phyloP scores from a whole-genome alignment of 2,888 invertebrate genomes.

The Microplitis deprimator region DNA sequence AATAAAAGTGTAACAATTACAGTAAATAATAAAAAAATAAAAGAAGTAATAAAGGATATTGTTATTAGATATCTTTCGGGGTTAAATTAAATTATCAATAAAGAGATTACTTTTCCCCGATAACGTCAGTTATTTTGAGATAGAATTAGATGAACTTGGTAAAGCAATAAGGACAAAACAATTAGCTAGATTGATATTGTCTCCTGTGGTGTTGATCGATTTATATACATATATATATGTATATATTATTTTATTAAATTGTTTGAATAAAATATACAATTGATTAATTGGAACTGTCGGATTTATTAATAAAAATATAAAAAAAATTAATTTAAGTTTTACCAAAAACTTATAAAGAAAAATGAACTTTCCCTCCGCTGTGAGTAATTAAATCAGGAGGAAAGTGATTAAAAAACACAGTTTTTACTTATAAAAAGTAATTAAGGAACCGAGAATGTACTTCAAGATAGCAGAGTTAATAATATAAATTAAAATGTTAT shows the following conservation, averaged over 20 bases:
- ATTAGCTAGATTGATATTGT: background rate
- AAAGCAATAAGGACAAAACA: background rate
- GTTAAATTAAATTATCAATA: background rate
- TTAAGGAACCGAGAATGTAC: background rate
- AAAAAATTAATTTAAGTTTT: background rate
- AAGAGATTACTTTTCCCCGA: background rate
- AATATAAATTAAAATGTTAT: background rate
- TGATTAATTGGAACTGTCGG: background rate
- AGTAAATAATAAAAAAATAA: too few species aligned
- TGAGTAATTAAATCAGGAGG: too few species aligned
- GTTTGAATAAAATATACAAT: too few species aligned
- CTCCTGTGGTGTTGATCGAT: background rate
- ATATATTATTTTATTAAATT: too few species aligned
- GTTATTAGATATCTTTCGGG: too few species aligned
- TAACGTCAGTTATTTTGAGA: background rate
- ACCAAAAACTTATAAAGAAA: too few species aligned
- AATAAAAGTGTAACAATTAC: too few species aligned
- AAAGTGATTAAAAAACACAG: slow-evolving; percentile 3
- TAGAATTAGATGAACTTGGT: background rate
- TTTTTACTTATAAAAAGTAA: slow-evolving; percentile 4
- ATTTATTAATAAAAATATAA: background rate
- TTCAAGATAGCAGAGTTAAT: background rate
- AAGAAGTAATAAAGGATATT: too few species aligned
- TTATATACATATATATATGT: too few species aligned
- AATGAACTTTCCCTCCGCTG: too few species aligned